Evolutionary conservation across 1,140 invertebrate genomes (phyloP).

Genomic region (Cyclina sinensis): DNA sequence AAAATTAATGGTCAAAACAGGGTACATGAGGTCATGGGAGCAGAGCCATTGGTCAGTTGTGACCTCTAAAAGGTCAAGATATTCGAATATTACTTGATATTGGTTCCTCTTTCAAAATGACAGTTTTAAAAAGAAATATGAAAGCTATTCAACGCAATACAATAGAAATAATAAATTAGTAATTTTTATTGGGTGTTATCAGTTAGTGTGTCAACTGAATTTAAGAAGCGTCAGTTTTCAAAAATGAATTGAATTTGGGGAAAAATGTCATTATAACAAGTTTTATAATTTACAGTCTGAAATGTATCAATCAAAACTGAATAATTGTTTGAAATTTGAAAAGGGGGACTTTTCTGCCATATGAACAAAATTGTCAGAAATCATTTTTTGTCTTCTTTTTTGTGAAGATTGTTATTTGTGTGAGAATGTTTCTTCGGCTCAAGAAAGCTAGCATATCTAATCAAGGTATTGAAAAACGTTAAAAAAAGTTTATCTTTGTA

Average conservation of each 20-base stretch:
- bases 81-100: conserved; percentile 29
- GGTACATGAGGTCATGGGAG: conserved; percentile 39
- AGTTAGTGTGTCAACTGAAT: conserved; percentile 1
- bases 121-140: conserved; percentile 34
- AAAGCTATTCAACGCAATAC: neutral
- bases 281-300: neutral
- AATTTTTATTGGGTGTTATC: conserved; percentile 12
- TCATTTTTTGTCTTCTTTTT: too few species aligned
- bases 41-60: conserved; percentile 21
- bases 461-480: too few species aligned
- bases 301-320: conserved; percentile 1
- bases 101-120: neutral
- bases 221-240: neutral
- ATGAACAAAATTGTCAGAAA: too few species aligned
- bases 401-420: too few species aligned
- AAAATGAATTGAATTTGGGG: neutral
- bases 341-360: too few species aligned
- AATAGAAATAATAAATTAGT: conserved; percentile 45
- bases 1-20: conserved; percentile 9
- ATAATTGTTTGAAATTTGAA: neutral
- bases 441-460: too few species aligned
- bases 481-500: too few species aligned
- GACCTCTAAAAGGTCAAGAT: conserved; percentile 25
- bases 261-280: conserved; percentile 8
- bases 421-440: too few species aligned